A percentile compares a stretch with the other conserved stretches of the same genome.
phyloP scores from a whole-genome alignment of 1,140 invertebrate genomes.

The Cydia strobilella region DNA sequence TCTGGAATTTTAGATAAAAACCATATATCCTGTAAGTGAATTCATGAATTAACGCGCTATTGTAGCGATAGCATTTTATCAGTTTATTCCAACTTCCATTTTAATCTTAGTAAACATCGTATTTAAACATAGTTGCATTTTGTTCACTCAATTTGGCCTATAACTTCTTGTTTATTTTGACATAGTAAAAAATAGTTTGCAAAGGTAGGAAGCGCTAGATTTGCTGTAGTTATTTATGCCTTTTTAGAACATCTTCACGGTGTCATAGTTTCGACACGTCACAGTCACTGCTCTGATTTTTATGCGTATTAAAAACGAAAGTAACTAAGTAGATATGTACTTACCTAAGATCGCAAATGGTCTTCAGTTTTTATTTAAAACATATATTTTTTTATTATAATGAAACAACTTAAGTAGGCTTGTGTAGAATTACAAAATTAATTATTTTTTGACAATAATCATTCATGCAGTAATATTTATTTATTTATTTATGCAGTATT shows the following conservation, averaged over 20 bases:
- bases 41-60: slow-evolving; percentile 13
- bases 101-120: slow-evolving; percentile 6
- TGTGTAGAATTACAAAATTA: too few relatives aligned
- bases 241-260: slow-evolving; percentile 20
- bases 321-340: background rate
- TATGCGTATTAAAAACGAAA: slow-evolving; percentile 12
- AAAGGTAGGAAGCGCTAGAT: slow-evolving; percentile 25
- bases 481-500: too few relatives aligned
- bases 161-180: slow-evolving; percentile 18
- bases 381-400: too few relatives aligned
- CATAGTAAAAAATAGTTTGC: slow-evolving; percentile 26
- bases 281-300: slow-evolving; percentile 15
- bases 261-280: slow-evolving; percentile 30
- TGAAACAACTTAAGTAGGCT: too few relatives aligned
- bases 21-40: slow-evolving; percentile 43
- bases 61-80: slow-evolving; percentile 23
- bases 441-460: too few relatives aligned
- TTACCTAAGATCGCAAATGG: background rate
- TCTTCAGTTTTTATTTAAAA: background rate
- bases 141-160: slow-evolving; percentile 5
- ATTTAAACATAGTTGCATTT: slow-evolving; percentile 9
- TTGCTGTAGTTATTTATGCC: slow-evolving; percentile 23
- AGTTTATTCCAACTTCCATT: slow-evolving; percentile 21
- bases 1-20: slow-evolving; percentile 59
- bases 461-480: too few relatives aligned